Evolutionary conservation across 2,888 invertebrate species (phyloP), one percentile per base, ranked within the genome.

Genomic region (Palloptera scutellata): DNA sequence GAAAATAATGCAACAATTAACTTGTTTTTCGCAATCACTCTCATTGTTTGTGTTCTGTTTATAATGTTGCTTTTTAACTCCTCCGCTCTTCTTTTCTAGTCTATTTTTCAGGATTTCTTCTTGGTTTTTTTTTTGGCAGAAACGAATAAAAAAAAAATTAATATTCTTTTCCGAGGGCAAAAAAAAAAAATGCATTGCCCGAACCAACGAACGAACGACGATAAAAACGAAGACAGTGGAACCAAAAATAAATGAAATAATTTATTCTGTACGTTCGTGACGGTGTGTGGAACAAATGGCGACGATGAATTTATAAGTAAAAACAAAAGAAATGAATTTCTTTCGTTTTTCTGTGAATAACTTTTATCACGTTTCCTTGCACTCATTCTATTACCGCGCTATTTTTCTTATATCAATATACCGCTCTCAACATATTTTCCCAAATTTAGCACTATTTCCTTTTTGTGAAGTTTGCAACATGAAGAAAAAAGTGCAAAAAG

Each of bases 301-400:
- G 62, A 60, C 67, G 67, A 67, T 67, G 62, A 67, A 67, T 67
- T 67, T 58, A 67, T 67, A 63, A 61, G 45, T 67, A 67, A 67
- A 67, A 67, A 67, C 67, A 67, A 67, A 67, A 67, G 67, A 62
- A 67, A 67, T 67, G 62, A 67, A 55, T 20, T 30, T 55, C 20
- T 20, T 19, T n/a, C 13, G n/a, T 43, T 59, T 43, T 45, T 15
- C n/a, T 63, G n/a, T n/a, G 15, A n/a, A 20, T 55, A n/a, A 12
- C 9, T 42, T 12, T 30, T 52, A 15, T 45, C 53, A 13, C 20
- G 5, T 15, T 8, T 60, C 15, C n/a, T 1, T 40, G 60, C 42
- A 41, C 41, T 30, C 15, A 19, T 12, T 19, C 13, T 40, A 30
- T 13, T 20, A 15, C 45, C 42, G 15, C 48, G 19, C 43, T 59